Percentiles rank a stretch among this genome's conserved stretches.
phyloP scores from a whole-genome alignment of 2,888 invertebrate genomes.

The Calameuta pallipes region DNA sequence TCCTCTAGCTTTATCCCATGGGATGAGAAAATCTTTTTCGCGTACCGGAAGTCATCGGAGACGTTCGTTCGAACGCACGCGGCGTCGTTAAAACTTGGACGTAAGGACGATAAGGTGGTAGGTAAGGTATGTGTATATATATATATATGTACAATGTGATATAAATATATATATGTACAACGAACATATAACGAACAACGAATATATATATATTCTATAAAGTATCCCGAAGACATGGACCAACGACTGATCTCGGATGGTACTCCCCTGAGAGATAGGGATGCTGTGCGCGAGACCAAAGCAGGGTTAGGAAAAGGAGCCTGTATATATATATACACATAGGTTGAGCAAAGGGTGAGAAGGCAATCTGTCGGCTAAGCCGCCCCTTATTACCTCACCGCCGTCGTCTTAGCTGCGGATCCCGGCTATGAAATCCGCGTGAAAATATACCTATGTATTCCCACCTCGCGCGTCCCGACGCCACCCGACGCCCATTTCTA shows the following conservation, averaged over 20 bases:
- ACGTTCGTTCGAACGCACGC: neutral
- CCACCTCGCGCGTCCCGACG: conserved; percentile 12
- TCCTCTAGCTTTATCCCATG: neutral
- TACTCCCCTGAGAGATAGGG: neutral
- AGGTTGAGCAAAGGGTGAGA: conserved; percentile 33
- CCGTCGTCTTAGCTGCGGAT: conserved; percentile 36
- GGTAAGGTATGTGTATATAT: neutral
- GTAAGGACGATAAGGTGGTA: neutral
- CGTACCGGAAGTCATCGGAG: neutral
- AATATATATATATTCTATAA: neutral
- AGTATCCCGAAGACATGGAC: neutral
- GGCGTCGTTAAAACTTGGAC: neutral
- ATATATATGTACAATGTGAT: too few relatives aligned
- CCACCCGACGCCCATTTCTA: conserved; percentile 1
- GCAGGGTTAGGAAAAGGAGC: conserved; percentile 38
- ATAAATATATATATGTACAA: too few relatives aligned
- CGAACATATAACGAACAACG: too few relatives aligned
- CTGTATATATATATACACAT: conserved; percentile 26
- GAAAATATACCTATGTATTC: conserved; percentile 40
- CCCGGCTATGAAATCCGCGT: conserved; percentile 33
- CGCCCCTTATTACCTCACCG: conserved; percentile 56
- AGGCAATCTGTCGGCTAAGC: conserved; percentile 59
- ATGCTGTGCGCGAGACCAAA: conserved; percentile 14
- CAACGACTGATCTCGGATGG: neutral
- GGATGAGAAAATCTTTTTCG: neutral